Conservation (phyloP, 2,113 vertebrate genomes). For the Ahaetulla prasina region DNA sequence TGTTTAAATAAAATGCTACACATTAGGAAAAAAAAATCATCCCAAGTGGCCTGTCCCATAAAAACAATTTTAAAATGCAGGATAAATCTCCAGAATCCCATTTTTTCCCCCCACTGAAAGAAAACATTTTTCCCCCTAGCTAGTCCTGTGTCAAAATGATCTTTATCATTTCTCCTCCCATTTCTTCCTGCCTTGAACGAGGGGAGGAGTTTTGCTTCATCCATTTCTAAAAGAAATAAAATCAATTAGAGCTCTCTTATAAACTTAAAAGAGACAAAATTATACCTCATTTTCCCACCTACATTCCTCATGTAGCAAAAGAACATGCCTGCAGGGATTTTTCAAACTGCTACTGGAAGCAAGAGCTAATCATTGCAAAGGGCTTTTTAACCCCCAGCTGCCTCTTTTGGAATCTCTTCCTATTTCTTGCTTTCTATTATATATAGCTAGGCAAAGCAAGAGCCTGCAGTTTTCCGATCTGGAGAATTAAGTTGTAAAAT, state of each 20-base stretch:
- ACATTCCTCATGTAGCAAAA: neutral
- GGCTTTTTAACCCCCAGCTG: neutral
- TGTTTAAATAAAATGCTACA: neutral
- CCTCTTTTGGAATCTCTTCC: neutral
- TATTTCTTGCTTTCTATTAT: neutral
- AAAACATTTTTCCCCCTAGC: neutral
- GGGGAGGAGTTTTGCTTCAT: neutral
- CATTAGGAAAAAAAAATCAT: neutral
- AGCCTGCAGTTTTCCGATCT: neutral
- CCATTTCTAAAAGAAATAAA: neutral
- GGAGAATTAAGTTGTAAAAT: neutral
- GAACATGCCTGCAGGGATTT: neutral
- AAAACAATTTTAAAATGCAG: neutral
- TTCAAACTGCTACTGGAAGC: neutral
- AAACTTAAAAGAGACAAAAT: neutral
- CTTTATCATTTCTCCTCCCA: neutral
- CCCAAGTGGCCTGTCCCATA: neutral
- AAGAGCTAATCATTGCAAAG: neutral
- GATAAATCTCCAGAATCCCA: neutral
- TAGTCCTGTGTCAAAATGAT: neutral
- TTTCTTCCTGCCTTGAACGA: neutral
- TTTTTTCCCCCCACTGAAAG: neutral
- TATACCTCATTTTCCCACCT: neutral
- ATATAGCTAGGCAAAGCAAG: neutral
- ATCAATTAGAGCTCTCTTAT: neutral